A percentile compares a stretch with the other conserved stretches of the same genome.
These are phyloP conservation scores for Mycalesis mineus DNA, from an alignment of 2,888 invertebrate species.

Conservation along the genomic window DNA sequence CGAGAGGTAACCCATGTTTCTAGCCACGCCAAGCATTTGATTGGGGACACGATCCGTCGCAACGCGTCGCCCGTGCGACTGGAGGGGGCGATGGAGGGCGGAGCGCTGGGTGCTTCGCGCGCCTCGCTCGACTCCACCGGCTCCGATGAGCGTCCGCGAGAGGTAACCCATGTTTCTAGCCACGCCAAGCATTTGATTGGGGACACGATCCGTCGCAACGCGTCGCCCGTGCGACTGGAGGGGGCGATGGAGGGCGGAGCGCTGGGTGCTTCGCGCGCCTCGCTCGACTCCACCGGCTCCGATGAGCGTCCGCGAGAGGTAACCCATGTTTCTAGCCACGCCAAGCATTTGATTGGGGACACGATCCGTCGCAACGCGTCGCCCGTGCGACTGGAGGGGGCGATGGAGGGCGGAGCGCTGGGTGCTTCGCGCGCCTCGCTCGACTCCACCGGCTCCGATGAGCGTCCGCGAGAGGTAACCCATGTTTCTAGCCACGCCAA, in stretches of 20 bases:
- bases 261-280: conserved; percentile 85
- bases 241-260: conserved; percentile 73
- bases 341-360: conserved; percentile 95
- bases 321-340: conserved; percentile 79
- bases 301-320: conserved; percentile 51
- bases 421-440: conserved; percentile 87
- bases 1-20: conserved; percentile 33
- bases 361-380: conserved; percentile 97
- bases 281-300: conserved; percentile 84
- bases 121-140: conserved; percentile 88
- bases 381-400: conserved; percentile 84
- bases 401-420: conserved; percentile 73
- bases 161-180: conserved; percentile 61
- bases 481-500: no score
- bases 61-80: conserved; percentile 93
- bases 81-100: conserved; percentile 73
- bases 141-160: conserved; percentile 49
- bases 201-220: conserved; percentile 96
- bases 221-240: conserved; percentile 89
- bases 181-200: conserved; percentile 96
- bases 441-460: conserved; percentile 82
- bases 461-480: conserved; percentile 42
- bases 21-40: conserved; percentile 94
- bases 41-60: conserved; percentile 95
- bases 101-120: conserved; percentile 83